Percentiles rank a stretch among this genome's conserved stretches.
Evolutionary conservation across 2,888 invertebrate species (phyloP).

Genomic region (Fabriciana adippe): DNA sequence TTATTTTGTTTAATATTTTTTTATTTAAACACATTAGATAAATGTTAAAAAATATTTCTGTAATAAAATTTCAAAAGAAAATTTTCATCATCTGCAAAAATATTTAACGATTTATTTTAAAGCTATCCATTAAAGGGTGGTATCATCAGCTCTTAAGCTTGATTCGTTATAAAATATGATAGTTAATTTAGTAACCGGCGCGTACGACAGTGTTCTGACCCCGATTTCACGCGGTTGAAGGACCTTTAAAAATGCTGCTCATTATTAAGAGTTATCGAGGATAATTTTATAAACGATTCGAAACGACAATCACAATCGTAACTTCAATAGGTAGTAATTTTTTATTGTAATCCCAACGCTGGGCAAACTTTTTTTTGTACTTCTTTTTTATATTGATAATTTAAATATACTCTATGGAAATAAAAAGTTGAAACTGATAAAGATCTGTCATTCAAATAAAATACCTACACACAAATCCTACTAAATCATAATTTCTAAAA

Average conservation of each 20-base stretch:
- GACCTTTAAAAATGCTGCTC: constrained; percentile 40
- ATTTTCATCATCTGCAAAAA: background rate
- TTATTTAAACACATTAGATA: too few species aligned
- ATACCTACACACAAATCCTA: too few species aligned
- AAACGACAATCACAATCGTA: constrained; percentile 20
- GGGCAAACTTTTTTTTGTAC: constrained; percentile 8
- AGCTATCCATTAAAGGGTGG: constrained; percentile 37
- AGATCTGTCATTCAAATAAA: too few species aligned
- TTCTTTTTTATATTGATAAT: background rate
- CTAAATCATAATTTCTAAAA: too few species aligned
- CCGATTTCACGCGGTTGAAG: constrained; percentile 57
- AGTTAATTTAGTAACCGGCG: constrained; percentile 55
- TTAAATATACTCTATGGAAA: background rate
- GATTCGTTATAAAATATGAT: constrained; percentile 59
- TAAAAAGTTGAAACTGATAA: too few species aligned
- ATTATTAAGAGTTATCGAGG: constrained; percentile 36
- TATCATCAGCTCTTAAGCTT: constrained; percentile 51
- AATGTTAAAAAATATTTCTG: too few species aligned
- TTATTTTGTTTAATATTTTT: too few species aligned
- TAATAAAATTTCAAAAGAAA: too few species aligned
- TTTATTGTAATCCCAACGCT: constrained; percentile 21
- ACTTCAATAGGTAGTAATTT: constrained; percentile 17
- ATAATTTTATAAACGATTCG: constrained; percentile 35
- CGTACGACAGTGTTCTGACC: constrained; percentile 46
- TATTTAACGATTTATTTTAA: background rate